Percentiles rank a stretch among this genome's conserved stretches.
These are phyloP conservation scores for Enoplosus armatus DNA, from an alignment of 2,797 vertebrate species.

Conservation along the genomic window DNA sequence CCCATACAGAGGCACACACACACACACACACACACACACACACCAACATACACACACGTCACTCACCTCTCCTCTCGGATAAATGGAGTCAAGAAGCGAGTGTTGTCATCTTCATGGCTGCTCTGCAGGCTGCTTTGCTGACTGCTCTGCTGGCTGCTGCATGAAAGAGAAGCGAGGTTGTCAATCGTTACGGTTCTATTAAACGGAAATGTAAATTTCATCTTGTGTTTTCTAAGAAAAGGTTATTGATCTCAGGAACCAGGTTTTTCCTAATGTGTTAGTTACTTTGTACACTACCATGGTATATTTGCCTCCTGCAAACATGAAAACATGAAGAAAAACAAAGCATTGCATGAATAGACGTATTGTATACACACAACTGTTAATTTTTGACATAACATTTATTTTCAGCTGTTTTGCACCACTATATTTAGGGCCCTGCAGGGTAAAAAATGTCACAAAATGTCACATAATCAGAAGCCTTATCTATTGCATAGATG, in stretches of 20 bases:
- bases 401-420: not conserved
- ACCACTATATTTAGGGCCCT: not conserved
- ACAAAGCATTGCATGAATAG: not conserved
- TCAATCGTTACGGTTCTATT: not conserved
- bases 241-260: not conserved
- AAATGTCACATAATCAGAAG: too few species aligned
- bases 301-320: not conserved
- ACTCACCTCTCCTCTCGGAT: conserved; percentile 88
- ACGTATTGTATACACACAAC: not conserved
- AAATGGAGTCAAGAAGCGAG: conserved; percentile 91
- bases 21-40: not conserved
- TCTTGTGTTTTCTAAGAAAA: not conserved
- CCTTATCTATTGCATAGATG: too few species aligned
- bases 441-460: not conserved
- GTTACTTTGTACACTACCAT: not conserved
- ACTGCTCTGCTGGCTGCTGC: conserved; percentile 85
- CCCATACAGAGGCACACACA: not conserved
- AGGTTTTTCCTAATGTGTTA: not conserved
- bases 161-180: conserved; percentile 31
- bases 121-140: conserved; percentile 92
- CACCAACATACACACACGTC: not conserved
- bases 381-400: not conserved
- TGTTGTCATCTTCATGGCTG: conserved; percentile 92
- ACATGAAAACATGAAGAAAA: not conserved
- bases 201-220: not conserved